Conservation (phyloP, 2,113 vertebrate genomes). For the Miniopterus natalensis region DNA sequence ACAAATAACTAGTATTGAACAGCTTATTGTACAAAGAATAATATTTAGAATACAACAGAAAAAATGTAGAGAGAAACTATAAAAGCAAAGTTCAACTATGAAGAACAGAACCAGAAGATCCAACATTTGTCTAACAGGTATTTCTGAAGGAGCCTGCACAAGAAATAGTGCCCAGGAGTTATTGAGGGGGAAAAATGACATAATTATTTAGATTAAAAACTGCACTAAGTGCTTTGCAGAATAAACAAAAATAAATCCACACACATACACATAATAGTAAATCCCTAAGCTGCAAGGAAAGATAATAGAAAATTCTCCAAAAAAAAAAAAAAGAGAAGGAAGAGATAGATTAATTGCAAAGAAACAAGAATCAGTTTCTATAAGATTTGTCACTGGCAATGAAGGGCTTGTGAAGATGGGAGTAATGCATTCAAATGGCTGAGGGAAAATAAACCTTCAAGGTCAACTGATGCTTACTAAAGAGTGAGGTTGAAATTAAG, state of each 20-base stretch:
- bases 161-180: background rate
- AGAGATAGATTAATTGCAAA: background rate
- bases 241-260: constrained; percentile 1
- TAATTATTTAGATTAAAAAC: background rate
- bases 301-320: background rate
- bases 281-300: background rate
- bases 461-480: background rate
- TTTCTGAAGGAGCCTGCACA: background rate
- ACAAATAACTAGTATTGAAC: background rate
- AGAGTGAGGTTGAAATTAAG: background rate
- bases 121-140: background rate
- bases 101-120: background rate
- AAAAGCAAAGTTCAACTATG: background rate
- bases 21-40: background rate
- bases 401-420: background rate
- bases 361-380: background rate
- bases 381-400: background rate
- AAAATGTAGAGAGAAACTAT: background rate
- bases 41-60: constrained; percentile 20
- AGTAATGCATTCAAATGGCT: background rate
- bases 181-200: background rate
- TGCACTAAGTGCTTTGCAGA: background rate
- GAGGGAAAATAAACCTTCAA: background rate
- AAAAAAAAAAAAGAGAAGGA: background rate
- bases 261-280: background rate